These are phyloP conservation scores for Tragulus kanchil DNA, from an alignment of 2,113 vertebrate genomes.

Conservation along the genomic window DNA sequence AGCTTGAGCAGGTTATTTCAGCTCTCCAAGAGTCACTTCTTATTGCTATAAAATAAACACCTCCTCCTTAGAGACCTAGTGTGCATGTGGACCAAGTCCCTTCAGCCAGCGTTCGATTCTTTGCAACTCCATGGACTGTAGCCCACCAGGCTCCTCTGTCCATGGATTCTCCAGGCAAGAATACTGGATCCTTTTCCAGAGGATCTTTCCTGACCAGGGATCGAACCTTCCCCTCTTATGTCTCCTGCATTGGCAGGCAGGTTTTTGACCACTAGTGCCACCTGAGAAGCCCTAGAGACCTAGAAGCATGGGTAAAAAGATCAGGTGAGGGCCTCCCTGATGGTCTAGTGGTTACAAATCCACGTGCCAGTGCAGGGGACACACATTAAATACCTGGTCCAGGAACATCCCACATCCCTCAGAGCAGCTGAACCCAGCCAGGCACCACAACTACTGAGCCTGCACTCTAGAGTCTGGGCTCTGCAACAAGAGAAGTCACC, in stretches of 20 bases:
- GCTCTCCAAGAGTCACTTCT: neutral
- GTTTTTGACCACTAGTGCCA: neutral
- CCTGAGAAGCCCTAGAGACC: neutral
- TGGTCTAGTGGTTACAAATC: neutral
- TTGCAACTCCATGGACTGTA: neutral
- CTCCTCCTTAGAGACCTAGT: neutral
- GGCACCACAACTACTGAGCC: neutral
- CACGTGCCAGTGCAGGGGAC: neutral
- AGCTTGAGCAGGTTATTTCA: neutral
- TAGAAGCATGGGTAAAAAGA: neutral
- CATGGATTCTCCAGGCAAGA: neutral
- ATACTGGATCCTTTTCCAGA: neutral
- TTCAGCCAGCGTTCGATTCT: fast-evolving
- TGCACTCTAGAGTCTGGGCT: neutral
- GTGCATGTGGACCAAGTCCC: neutral
- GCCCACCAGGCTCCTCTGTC: neutral
- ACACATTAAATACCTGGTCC: neutral
- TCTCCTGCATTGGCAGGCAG: neutral
- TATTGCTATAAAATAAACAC: neutral
- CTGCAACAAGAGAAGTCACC: neutral
- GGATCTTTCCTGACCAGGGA: neutral
- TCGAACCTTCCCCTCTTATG: neutral
- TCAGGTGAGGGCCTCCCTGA: neutral
- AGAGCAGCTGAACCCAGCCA: neutral
- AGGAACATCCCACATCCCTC: neutral